Percentiles rank a stretch among this genome's conserved stretches.
phyloP scores from a whole-genome alignment of 2,797 vertebrate species.

The Sebastes jordani region DNA sequence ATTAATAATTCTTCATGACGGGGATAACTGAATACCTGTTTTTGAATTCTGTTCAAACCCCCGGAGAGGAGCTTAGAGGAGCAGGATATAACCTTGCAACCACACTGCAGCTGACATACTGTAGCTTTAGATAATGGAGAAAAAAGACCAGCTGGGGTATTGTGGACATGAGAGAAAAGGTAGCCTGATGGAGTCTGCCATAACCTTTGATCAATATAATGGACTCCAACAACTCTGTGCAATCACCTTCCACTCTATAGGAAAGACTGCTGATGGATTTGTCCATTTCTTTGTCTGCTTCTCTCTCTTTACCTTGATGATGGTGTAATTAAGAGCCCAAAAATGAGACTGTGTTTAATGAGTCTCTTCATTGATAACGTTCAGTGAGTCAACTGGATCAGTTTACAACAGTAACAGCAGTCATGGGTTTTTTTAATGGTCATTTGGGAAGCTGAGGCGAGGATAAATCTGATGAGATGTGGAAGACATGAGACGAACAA shows the following conservation, averaged over 20 bases:
- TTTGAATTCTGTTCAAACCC: conserved; percentile 34
- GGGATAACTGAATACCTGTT: conserved; percentile 20
- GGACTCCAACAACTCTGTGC: conserved; percentile 46
- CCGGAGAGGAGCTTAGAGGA: conserved; percentile 3
- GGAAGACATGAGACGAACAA: conserved; percentile 28
- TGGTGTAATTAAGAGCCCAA: conserved; percentile 26
- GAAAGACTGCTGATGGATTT: conserved; percentile 17
- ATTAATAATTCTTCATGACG: conserved; percentile 18
- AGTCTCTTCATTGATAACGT: conserved; percentile 24
- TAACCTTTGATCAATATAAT: conserved; percentile 66
- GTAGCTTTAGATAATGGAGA: conserved; percentile 57
- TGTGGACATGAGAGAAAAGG: conserved; percentile 29
- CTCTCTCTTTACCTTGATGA: conserved; percentile 11
- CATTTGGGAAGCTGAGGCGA: conserved; percentile 10
- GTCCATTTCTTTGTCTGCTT: neutral
- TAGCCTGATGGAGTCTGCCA: conserved; percentile 43
- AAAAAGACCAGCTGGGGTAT: conserved; percentile 47
- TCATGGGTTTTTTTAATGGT: conserved; percentile 43
- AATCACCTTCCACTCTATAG: conserved; percentile 23
- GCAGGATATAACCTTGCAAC: conserved; percentile 17
- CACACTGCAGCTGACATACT: conserved; percentile 24
- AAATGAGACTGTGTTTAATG: conserved; percentile 37
- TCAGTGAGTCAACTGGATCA: conserved; percentile 34
- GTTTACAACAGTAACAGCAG: conserved; percentile 31
- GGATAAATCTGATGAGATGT: conserved; percentile 37